Base-by-base conservation (phyloP, 2,888 invertebrate species). In the Saturnia pavonia region DNA sequence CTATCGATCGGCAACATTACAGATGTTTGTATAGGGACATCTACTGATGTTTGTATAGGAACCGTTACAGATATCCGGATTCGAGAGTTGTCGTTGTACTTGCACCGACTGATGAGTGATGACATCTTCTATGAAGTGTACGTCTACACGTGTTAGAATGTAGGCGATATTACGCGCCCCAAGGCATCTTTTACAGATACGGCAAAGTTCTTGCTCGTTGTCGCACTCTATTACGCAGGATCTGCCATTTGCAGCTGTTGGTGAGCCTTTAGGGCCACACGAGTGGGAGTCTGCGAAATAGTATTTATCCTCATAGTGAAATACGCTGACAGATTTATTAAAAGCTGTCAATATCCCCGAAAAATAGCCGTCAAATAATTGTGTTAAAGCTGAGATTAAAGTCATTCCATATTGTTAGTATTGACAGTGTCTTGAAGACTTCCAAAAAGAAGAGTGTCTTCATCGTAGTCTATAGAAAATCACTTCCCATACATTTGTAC, bases 151-250 rank as follows among this genome's bases (percentile, higher is more conserved):
- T 34, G 34, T 34, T 34, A 34, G 34, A 34, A 34, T 34, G 34
- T 34, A 34, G 34, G 34, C 34, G 19, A 54, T 22, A 54, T 54
- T 54, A 22, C 54, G 22, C 19, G 22, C 54, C 22, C 22, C 54
- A n/a, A 54, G 19, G 54, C 22, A 19, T 19, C 34, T 54, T 72
- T 68, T 25, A 76, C 68, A 43, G 74, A 75, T 72, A 71, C 73
- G 7, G 66, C 70, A 63, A 72, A 45, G 68, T 74, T 75, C 69
- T 69, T 70, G 57, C 68, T 69, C 63, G 73, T 72, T 54, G 75
- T 75, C 72, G 74, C 69, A 68, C 34, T 34, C 34, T 34, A 34
- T 34, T 34, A 34, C 34, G 34, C 34, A 34, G 34, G 34, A 34
- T 34, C 34, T 34, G 34, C 34, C 78, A 72, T 72, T 77, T 75